A percentile compares a stretch with the other conserved stretches of the same genome.
These are phyloP conservation scores for Eristalis pertinax DNA, from an alignment of 2,888 invertebrate species.

Conservation along the genomic window DNA sequence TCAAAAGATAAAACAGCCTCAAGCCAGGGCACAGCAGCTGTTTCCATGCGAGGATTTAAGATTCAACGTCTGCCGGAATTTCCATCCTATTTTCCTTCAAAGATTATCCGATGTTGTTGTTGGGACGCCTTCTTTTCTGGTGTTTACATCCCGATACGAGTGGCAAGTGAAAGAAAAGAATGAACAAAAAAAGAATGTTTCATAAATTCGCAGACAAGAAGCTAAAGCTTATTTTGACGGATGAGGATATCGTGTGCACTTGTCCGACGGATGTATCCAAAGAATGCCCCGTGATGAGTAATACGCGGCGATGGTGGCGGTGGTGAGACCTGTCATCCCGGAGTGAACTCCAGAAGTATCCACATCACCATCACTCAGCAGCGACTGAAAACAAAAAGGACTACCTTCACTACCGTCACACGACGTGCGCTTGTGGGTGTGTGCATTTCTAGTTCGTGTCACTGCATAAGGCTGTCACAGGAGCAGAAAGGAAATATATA, in stretches of 20 bases:
- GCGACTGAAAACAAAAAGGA: constrained; percentile 45
- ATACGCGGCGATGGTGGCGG: constrained; percentile 18
- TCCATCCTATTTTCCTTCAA: constrained; percentile 45
- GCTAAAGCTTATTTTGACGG: constrained; percentile 61
- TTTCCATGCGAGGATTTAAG: constrained; percentile 53
- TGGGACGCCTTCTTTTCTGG: constrained; percentile 27
- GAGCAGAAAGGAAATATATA: constrained; percentile 30
- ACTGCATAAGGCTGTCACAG: constrained; percentile 38
- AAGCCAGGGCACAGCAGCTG: constrained; percentile 55
- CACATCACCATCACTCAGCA: constrained; percentile 1
- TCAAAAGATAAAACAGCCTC: constrained; percentile 53
- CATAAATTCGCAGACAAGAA: constrained; percentile 37
- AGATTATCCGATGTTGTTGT: not conserved
- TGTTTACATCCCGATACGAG: constrained; percentile 59
- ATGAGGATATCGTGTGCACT: constrained; percentile 65
- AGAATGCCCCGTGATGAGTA: constrained; percentile 61
- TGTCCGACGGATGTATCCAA: constrained; percentile 50
- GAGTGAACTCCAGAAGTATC: constrained; percentile 34
- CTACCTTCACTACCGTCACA: constrained; percentile 39
- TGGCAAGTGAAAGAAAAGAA: constrained; percentile 38
- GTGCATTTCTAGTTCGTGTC: constrained; percentile 55
- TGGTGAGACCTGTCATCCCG: constrained; percentile 40
- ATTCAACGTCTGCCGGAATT: constrained; percentile 39
- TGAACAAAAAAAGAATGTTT: not conserved
- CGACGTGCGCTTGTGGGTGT: too few relatives aligned